Evolutionary conservation across 53 echinoderm and acorn worm genomes (phyloP).

Genomic region (Henricia sp.): DNA sequence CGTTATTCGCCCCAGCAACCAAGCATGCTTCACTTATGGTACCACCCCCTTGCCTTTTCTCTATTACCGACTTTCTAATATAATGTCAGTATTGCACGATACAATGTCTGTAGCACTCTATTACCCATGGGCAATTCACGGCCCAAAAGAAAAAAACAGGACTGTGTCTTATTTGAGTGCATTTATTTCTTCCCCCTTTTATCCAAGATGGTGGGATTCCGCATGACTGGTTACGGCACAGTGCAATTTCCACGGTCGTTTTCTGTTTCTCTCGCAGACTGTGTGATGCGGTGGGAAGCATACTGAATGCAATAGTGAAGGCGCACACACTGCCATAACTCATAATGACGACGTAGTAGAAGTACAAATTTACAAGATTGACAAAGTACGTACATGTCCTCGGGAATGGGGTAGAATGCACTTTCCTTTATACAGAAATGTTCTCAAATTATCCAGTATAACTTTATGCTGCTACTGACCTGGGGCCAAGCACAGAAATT

Average conservation of each 20-base stretch:
- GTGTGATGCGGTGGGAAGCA: not conserved
- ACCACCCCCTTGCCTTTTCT: not conserved
- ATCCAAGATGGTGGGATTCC: slow-evolving; percentile 58
- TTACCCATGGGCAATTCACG: slow-evolving; percentile 13
- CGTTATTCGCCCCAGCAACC: slow-evolving; percentile 45
- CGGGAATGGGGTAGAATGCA: too few relatives aligned
- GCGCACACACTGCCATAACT: too few relatives aligned
- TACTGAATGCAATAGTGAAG: slow-evolving; percentile 5
- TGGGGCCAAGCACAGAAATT: too few relatives aligned
- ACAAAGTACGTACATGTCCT: too few relatives aligned
- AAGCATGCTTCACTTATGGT: slow-evolving; percentile 40
- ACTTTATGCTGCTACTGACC: too few relatives aligned
- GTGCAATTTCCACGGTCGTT: slow-evolving; percentile 61
- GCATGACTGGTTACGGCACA: slow-evolving; percentile 25
- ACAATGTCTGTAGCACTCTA: slow-evolving; percentile 16
- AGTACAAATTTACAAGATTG: too few relatives aligned
- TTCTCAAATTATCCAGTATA: too few relatives aligned
- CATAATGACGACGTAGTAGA: too few relatives aligned
- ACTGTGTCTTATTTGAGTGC: slow-evolving; percentile 44
- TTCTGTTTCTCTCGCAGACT: slow-evolving; percentile 31
- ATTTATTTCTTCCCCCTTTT: slow-evolving; percentile 1
- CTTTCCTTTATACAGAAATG: too few relatives aligned
- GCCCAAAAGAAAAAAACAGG: not conserved
- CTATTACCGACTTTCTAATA: slow-evolving; percentile 24
- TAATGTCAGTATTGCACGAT: slow-evolving; percentile 38